A percentile compares a stretch with the other conserved stretches of the same genome.
These are phyloP conservation scores for Daktulosphaira vitifoliae DNA, from an alignment of 1,140 invertebrate species.

Conservation along the genomic window DNA sequence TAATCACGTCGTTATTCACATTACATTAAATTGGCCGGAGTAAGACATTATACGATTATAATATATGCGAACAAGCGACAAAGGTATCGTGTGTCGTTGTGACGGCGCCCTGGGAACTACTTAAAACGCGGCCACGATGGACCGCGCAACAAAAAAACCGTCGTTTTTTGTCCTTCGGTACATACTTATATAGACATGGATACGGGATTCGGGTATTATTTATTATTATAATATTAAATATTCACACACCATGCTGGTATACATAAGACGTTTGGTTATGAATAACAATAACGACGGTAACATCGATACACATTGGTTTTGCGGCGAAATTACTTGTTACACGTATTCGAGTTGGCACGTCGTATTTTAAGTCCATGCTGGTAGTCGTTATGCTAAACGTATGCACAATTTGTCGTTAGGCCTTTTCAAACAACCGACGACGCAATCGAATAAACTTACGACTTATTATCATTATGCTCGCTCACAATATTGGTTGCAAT, in stretches of 20 bases:
- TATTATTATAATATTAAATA: background rate
- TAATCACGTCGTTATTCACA: no score
- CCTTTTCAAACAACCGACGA: no score
- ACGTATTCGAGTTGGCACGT: conserved; percentile 9
- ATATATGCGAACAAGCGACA: background rate
- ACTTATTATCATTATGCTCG: no score
- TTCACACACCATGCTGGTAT: conserved; percentile 25
- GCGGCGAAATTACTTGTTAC: background rate
- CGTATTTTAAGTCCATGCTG: conserved; percentile 16
- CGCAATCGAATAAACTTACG: no score
- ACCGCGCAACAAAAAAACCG: background rate
- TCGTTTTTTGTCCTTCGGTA: no score
- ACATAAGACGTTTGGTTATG: conserved; percentile 30
- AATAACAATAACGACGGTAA: conserved; percentile 22
- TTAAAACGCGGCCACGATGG: conserved; percentile 15
- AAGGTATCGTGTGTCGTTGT: conserved; percentile 7
- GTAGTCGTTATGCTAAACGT: conserved; percentile 33
- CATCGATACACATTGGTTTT: conserved; percentile 2
- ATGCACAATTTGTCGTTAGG: no score
- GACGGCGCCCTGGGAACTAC: background rate
- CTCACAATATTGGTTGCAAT: no score
- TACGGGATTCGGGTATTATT: conserved; percentile 15
- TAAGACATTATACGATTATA: no score
- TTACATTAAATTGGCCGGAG: no score
- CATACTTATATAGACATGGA: background rate